A percentile compares a stretch with the other conserved stretches of the same genome.
phyloP scores from a whole-genome alignment of 2,888 invertebrate genomes.

The Micoletzkya japonica region DNA sequence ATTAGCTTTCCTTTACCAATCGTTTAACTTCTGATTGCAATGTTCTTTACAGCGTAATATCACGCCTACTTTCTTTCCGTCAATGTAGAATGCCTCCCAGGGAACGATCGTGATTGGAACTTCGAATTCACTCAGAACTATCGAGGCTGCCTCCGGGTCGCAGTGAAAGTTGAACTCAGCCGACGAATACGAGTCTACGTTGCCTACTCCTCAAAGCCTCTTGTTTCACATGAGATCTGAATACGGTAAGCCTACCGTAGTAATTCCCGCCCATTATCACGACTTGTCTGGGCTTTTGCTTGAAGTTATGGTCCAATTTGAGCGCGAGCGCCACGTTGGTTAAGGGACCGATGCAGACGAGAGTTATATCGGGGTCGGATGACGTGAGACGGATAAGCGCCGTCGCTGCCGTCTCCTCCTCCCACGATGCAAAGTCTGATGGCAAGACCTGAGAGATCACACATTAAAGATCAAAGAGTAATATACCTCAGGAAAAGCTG shows the following conservation, averaged over 20 bases:
- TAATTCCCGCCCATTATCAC: constrained; percentile 62
- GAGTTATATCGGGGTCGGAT: constrained; percentile 28
- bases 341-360: constrained; percentile 62
- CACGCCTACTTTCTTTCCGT: constrained; percentile 41
- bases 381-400: constrained; percentile 46
- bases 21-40: no score
- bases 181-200: constrained; percentile 62
- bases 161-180: constrained; percentile 79
- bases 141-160: constrained; percentile 78
- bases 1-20: no score
- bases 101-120: constrained; percentile 73
- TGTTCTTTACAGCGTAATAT: no score
- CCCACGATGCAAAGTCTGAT: constrained; percentile 38
- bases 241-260: constrained; percentile 39
- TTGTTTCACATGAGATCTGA: neutral
- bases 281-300: constrained; percentile 37
- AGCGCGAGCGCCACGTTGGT: constrained; percentile 67
- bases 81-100: constrained; percentile 71
- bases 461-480: neutral
- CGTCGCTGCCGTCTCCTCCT: constrained; percentile 45
- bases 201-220: constrained; percentile 63
- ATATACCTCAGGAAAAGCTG: constrained; percentile 24
- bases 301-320: constrained; percentile 65
- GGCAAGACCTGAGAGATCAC: constrained; percentile 30
- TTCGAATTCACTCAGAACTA: constrained; percentile 72